These are phyloP conservation scores for Indicator maculatus DNA, from an alignment of 2,113 vertebrate genomes.

Conservation along the genomic window DNA sequence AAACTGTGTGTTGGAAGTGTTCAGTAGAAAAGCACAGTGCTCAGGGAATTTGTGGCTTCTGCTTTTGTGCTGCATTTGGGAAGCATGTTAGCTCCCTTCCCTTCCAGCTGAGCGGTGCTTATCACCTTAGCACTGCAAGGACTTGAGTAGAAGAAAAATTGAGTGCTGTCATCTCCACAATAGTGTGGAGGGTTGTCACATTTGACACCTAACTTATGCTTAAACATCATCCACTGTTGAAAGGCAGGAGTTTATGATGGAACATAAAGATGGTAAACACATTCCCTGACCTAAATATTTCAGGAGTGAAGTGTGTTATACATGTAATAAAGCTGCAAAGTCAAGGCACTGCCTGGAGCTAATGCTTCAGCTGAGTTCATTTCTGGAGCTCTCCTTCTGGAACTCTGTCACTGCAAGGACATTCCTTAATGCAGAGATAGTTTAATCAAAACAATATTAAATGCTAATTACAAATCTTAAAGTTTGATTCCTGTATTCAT, in stretches of 20 bases:
- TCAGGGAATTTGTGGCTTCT: not conserved
- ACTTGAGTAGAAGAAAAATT: not conserved
- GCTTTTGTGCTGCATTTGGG: not conserved
- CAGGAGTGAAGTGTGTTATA: not conserved
- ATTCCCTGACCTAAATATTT: not conserved
- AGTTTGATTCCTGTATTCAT: not conserved
- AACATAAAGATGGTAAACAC: slow-evolving; percentile 31
- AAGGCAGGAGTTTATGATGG: slow-evolving; percentile 11
- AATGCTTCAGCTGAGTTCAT: not conserved
- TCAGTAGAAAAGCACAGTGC: not conserved
- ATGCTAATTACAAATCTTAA: not conserved
- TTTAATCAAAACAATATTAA: not conserved
- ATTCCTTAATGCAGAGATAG: not conserved
- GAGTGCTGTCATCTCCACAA: not conserved
- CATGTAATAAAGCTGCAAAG: not conserved
- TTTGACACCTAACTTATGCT: slow-evolving; percentile 34
- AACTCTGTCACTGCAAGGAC: not conserved
- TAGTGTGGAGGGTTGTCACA: not conserved
- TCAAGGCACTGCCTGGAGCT: not conserved
- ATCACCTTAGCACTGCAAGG: not conserved
- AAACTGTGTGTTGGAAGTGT: not conserved
- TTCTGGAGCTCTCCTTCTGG: not conserved
- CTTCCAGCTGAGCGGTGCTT: not conserved
- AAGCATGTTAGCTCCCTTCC: not conserved
- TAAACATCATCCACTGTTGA: not conserved